Percentiles rank a stretch among this genome's conserved stretches.
These are phyloP conservation scores for Malthinus flaveolus DNA, from an alignment of 2,888 invertebrate species.

Conservation along the genomic window DNA sequence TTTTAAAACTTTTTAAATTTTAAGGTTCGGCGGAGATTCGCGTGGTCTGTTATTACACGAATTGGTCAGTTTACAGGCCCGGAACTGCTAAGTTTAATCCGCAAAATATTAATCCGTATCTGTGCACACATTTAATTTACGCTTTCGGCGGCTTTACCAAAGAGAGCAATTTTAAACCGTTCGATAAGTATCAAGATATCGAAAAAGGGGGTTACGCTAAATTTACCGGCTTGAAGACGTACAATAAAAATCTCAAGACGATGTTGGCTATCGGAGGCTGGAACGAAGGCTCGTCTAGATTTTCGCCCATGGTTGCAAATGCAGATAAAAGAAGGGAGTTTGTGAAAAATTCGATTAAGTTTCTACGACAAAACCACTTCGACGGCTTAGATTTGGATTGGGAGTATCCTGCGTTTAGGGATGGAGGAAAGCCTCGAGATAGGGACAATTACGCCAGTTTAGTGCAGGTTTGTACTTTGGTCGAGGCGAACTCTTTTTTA, in stretches of 20 bases:
- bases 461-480: slow-evolving; percentile 63
- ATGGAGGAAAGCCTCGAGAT: slow-evolving; percentile 80
- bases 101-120: slow-evolving; percentile 92
- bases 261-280: slow-evolving; percentile 90
- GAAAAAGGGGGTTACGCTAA: slow-evolving; percentile 96
- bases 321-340: slow-evolving; percentile 76
- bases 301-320: slow-evolving; percentile 87
- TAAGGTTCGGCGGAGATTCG: slow-evolving; percentile 64
- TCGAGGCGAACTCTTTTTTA: background rate
- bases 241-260: slow-evolving; percentile 89
- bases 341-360: slow-evolving; percentile 81
- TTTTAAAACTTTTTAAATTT: slow-evolving; percentile 29
- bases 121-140: slow-evolving; percentile 91
- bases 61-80: slow-evolving; percentile 91
- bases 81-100: slow-evolving; percentile 90
- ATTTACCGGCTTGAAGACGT: slow-evolving; percentile 89
- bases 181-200: slow-evolving; percentile 94
- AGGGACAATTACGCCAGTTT: slow-evolving; percentile 85
- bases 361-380: slow-evolving; percentile 88
- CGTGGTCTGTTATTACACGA: slow-evolving; percentile 91
- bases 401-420: slow-evolving; percentile 84
- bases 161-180: slow-evolving; percentile 87
- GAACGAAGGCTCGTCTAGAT: slow-evolving; percentile 88
- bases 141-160: slow-evolving; percentile 92
- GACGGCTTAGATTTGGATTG: slow-evolving; percentile 93